A percentile compares a stretch with the other conserved stretches of the same genome.
phyloP scores from a whole-genome alignment of 2,113 vertebrate species.

The Albula glossodonta region DNA sequence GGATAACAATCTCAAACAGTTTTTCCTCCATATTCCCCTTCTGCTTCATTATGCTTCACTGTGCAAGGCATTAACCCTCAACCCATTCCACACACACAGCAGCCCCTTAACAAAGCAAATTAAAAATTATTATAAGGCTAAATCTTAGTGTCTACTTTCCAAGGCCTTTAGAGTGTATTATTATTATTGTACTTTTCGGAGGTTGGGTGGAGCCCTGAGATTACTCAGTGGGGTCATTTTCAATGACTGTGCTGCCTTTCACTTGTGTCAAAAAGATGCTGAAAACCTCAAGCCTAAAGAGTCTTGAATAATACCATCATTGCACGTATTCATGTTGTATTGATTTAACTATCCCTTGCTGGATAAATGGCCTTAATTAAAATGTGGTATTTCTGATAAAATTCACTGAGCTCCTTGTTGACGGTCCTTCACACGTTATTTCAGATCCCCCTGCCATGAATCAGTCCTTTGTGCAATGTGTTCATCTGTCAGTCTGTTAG shows the following conservation, averaged over 20 bases:
- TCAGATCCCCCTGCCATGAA: background rate
- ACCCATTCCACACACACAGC: too few relatives aligned
- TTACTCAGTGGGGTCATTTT: background rate
- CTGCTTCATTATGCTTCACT: background rate
- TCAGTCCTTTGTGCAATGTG: background rate
- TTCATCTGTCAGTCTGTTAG: conserved; percentile 7
- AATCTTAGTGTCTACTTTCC: background rate
- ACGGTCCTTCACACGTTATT: conserved; percentile 8
- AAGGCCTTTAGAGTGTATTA: background rate
- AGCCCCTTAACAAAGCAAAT: background rate
- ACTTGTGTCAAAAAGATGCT: background rate
- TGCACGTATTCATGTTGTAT: background rate
- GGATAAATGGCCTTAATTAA: background rate
- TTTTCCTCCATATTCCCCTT: background rate
- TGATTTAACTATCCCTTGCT: background rate
- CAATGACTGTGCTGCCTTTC: too few relatives aligned
- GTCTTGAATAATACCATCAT: background rate
- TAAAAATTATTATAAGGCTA: background rate
- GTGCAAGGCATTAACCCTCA: too few relatives aligned
- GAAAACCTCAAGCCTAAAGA: background rate
- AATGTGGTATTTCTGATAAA: background rate
- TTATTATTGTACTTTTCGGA: background rate
- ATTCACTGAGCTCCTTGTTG: background rate
- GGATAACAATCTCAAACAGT: background rate
- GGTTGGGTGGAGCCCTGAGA: background rate